phyloP scores from a whole-genome alignment of 2,113 vertebrate species.

The Mobula birostris region DNA sequence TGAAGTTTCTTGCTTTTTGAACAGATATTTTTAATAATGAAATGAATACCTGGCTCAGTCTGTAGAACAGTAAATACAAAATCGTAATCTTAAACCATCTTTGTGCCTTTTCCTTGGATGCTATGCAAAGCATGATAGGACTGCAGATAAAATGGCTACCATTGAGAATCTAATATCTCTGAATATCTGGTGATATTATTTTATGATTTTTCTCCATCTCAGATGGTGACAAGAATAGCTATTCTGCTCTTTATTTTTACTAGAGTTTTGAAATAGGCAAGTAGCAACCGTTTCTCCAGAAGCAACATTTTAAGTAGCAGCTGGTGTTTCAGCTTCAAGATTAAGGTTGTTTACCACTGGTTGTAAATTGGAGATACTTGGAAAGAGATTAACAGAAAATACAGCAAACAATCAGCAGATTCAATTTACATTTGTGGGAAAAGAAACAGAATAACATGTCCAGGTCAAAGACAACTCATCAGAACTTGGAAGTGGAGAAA shows the following conservation, averaged over 20 bases:
- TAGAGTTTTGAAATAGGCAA: background rate
- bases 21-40: background rate
- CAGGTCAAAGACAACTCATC: no score
- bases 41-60: background rate
- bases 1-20: background rate
- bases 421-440: no score
- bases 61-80: background rate
- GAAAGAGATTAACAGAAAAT: background rate
- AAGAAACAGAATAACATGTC: no score
- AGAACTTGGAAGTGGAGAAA: no score
- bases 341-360: background rate
- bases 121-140: background rate
- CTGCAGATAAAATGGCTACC: background rate
- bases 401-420: no score
- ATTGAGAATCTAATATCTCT: background rate
- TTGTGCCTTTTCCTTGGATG: background rate
- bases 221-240: background rate
- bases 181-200: background rate
- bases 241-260: background rate
- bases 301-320: background rate
- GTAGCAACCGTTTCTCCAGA: background rate
- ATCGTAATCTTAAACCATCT: no score
- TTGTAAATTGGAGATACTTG: background rate
- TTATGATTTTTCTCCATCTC: background rate
- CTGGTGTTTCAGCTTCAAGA: background rate